Percentiles rank a stretch among this genome's conserved stretches.
Conservation (phyloP, 2,797 vertebrate species). For the Centropyge bicolor region DNA sequence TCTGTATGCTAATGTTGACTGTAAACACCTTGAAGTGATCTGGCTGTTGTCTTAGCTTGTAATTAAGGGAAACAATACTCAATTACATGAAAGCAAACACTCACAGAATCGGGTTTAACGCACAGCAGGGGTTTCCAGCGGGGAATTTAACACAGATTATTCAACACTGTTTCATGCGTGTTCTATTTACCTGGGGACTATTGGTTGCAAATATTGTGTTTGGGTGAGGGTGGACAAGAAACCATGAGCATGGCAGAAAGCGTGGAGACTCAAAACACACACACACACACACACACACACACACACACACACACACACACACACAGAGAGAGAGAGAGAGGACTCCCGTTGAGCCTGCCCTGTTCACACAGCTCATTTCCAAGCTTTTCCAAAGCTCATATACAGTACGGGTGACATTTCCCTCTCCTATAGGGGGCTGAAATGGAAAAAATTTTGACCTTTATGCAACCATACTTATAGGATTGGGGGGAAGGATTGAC, state of each 20-base stretch:
- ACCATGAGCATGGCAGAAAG: conserved; percentile 1
- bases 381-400: conserved; percentile 59
- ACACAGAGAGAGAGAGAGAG: too few species aligned
- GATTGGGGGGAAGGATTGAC: conserved; percentile 50
- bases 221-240: neutral
- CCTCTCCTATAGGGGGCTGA: conserved; percentile 63
- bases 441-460: conserved; percentile 76
- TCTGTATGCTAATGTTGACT: conserved; percentile 77
- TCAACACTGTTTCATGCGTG: conserved; percentile 13
- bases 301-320: conserved; percentile 10
- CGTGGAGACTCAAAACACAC: neutral
- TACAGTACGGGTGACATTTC: conserved; percentile 73
- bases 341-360: neutral
- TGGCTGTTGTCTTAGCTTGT: conserved; percentile 45
- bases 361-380: conserved; percentile 48
- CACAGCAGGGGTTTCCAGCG: neutral
- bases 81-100: conserved; percentile 47
- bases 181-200: conserved; percentile 21
- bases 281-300: conserved; percentile 16
- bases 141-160: conserved; percentile 11
- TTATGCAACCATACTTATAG: conserved; percentile 62
- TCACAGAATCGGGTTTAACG: conserved; percentile 22
- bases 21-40: conserved; percentile 66
- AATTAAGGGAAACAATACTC: conserved; percentile 58
- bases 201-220: conserved; percentile 17